Evolutionary conservation across 2,797 vertebrate genomes (phyloP).

Genomic region (Dryobates pubescens): DNA sequence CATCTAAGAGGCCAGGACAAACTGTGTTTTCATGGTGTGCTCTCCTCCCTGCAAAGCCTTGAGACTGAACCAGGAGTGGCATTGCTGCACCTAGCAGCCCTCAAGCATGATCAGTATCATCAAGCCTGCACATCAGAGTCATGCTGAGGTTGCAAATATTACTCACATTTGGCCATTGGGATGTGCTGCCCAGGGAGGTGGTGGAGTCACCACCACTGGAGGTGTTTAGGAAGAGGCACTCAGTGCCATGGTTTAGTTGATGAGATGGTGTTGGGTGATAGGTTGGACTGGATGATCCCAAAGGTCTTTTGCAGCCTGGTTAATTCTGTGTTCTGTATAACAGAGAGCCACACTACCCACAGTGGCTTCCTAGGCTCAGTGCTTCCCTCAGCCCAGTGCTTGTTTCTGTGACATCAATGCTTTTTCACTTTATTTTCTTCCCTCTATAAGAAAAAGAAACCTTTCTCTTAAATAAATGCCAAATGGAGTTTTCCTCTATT

Average conservation of each 20-base stretch:
- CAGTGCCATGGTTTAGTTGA: too few species aligned
- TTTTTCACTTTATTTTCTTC: not conserved
- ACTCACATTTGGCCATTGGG: not conserved
- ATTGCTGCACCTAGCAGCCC: not conserved
- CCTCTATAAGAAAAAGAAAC: not conserved
- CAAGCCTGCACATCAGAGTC: not conserved
- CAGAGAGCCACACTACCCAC: not conserved
- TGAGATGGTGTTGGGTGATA: too few species aligned
- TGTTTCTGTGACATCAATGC: not conserved
- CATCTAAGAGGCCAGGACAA: not conserved
- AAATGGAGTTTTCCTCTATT: not conserved
- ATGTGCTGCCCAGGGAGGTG: too few species aligned
- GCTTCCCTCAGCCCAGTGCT: not conserved
- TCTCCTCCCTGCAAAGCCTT: not conserved
- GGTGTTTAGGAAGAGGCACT: too few species aligned
- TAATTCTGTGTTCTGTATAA: too few species aligned
- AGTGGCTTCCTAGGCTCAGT: not conserved
- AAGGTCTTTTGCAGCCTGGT: too few species aligned
- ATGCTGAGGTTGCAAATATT: not conserved
- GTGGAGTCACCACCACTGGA: too few species aligned
- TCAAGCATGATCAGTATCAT: not conserved
- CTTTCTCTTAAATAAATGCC: not conserved
- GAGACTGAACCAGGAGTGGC: not conserved
- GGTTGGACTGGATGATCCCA: too few species aligned
- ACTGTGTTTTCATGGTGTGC: fast-evolving